Conservation (phyloP, 2,888 invertebrate species). For the Conistra vaccinii region DNA sequence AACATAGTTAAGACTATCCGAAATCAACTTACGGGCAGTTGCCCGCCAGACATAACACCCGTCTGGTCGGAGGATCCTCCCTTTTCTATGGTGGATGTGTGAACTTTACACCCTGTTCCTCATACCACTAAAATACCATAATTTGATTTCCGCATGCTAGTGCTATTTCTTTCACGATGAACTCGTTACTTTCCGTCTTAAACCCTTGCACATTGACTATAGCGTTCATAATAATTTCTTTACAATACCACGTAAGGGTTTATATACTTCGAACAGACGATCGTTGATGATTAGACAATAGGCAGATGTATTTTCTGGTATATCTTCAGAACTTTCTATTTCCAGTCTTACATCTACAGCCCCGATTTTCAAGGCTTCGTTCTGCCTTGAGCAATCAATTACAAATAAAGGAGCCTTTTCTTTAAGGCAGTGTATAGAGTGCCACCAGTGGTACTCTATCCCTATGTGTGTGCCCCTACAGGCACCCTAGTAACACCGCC, state of each 20-base stretch:
- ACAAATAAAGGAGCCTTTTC: constrained; percentile 4
- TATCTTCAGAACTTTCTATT: constrained; percentile 6
- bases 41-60: no score
- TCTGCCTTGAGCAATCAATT: constrained; percentile 14
- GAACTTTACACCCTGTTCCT: no score
- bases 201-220: constrained; percentile 14
- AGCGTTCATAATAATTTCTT: background rate
- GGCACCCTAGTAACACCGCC: no score
- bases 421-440: no score
- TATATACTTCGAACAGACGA: constrained; percentile 6
- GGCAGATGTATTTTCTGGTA: constrained; percentile 6
- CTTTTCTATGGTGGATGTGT: no score
- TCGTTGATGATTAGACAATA: constrained; percentile 7
- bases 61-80: no score
- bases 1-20: no score
- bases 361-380: background rate
- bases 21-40: no score
- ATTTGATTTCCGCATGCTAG: background rate
- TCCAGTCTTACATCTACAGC: constrained; percentile 1
- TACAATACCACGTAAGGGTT: constrained; percentile 1
- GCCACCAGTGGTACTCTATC: no score
- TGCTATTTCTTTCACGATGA: constrained; percentile 5
- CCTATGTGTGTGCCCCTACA: no score
- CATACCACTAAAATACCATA: no score
- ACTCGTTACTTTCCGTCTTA: constrained; percentile 2